Base-by-base conservation (phyloP, 2,797 vertebrate genomes). In the Xyrichtys novacula region DNA sequence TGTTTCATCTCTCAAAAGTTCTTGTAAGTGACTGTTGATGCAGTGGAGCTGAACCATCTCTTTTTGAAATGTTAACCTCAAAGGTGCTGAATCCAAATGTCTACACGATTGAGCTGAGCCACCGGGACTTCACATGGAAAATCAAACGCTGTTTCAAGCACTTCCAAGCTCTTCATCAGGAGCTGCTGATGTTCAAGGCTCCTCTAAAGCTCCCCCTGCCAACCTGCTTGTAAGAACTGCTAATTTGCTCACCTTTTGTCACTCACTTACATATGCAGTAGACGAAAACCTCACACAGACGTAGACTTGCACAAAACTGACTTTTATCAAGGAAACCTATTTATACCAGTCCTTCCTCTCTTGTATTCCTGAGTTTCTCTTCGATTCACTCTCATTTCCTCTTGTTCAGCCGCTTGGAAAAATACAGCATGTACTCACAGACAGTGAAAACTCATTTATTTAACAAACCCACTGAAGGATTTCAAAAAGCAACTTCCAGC, bases 121-220 rank as follows among this genome's bases (percentile, higher is more conserved):
- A 79, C 19, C 23, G 87, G 79, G 88, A 86, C 83, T 91, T 93
- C 74, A 85, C 55, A 7, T 84, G 84, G 83, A 84, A 91, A 91
- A 92, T 93, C 85, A 94, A 94, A 88, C 52, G 53, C 14, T 38
- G 83, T 83, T 91, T 93, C 74, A 90, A 91, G 74, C 90, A 88
- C 82, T 89, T 90, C 79, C 86, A 84, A 85, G 76, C 84, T 68
- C 87, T 92, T 81, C 74, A 91, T 87, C 85, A 83, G 82, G 80
- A 91, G 78, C 78, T 80, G 76, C 85, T 85, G 69, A 91, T 90
- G 85, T 92, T 91, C 88, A 92, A 87, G 84, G 86, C 78, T 71
- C 71, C 71, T 73, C 78, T 88, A 69, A 92, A 87, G 72, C 87
- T 90, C 49, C 84, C 78, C 42, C 83, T 88, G 80, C 83, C 90